Evolutionary conservation across 2,113 vertebrate species (phyloP).

Genomic region (Cyprinodon tularosa): DNA sequence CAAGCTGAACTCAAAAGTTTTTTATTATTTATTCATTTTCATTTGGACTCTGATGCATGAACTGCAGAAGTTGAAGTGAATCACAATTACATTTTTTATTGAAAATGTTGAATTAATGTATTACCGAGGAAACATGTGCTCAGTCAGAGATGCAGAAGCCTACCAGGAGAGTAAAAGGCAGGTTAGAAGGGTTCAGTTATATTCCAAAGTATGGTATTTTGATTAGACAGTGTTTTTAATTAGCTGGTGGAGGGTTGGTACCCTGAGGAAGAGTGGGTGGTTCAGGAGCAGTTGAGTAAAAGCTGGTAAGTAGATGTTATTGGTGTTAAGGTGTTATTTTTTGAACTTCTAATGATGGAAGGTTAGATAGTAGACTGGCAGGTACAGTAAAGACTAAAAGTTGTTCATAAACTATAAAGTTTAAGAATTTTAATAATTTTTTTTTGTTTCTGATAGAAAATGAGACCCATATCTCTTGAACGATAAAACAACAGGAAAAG

Average conservation of each 20-base stretch:
- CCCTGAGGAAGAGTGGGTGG: background rate
- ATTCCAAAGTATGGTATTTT: background rate
- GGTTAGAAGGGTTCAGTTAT: background rate
- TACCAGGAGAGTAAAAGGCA: background rate
- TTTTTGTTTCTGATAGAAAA: no score
- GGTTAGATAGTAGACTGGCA: no score
- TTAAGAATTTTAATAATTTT: no score
- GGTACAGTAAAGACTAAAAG: no score
- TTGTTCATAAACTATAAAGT: no score
- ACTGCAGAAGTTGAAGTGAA: background rate
- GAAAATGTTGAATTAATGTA: background rate
- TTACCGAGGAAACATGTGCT: background rate
- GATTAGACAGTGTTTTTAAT: background rate
- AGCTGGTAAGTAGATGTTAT: background rate
- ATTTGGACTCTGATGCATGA: background rate
- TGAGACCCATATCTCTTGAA: no score
- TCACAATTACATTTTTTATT: background rate
- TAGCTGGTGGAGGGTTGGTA: background rate
- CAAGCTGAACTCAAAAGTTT: background rate
- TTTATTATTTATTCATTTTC: background rate
- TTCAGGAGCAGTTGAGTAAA: background rate
- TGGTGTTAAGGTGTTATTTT: background rate
- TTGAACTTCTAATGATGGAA: no score
- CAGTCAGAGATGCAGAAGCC: background rate
- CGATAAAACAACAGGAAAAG: no score